Evolutionary conservation across 2,888 invertebrate genomes (phyloP).

Genomic region (Fragum sueziense): DNA sequence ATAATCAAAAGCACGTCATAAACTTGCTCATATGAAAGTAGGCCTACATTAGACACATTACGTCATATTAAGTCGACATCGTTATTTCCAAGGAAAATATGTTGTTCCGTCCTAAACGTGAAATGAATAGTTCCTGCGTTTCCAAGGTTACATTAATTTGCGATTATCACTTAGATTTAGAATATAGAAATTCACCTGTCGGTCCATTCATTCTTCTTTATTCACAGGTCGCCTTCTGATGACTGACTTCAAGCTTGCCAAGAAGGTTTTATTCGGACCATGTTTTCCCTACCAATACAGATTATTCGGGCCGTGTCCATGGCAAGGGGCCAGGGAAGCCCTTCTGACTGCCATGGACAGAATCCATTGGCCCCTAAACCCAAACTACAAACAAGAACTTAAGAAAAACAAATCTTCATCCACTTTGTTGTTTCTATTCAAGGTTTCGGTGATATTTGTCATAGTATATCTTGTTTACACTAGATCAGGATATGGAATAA

Average conservation of each 20-base stretch:
- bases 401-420: neutral
- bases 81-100: too few relatives aligned
- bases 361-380: slow-evolving; percentile 6
- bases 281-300: slow-evolving; percentile 14
- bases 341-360: slow-evolving; percentile 3
- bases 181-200: too few relatives aligned
- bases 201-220: too few relatives aligned
- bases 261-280: slow-evolving; percentile 19
- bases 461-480: too few relatives aligned
- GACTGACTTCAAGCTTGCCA: slow-evolving; percentile 1
- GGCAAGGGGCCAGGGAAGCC: slow-evolving; percentile 17
- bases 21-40: neutral
- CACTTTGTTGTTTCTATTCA: neutral
- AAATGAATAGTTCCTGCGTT: too few relatives aligned
- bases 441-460: neutral
- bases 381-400: neutral
- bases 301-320: slow-evolving; percentile 1
- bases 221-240: neutral
- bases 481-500: too few relatives aligned
- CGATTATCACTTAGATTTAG: too few relatives aligned
- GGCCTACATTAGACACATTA: neutral
- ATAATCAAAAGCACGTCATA: neutral
- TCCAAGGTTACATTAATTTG: too few relatives aligned
- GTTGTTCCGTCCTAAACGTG: too few relatives aligned
- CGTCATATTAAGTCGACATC: too few relatives aligned